Evolutionary conservation across 2,113 vertebrate species (phyloP), one percentile per base, ranked within the genome.

Genomic region (Crotalus tigris): DNA sequence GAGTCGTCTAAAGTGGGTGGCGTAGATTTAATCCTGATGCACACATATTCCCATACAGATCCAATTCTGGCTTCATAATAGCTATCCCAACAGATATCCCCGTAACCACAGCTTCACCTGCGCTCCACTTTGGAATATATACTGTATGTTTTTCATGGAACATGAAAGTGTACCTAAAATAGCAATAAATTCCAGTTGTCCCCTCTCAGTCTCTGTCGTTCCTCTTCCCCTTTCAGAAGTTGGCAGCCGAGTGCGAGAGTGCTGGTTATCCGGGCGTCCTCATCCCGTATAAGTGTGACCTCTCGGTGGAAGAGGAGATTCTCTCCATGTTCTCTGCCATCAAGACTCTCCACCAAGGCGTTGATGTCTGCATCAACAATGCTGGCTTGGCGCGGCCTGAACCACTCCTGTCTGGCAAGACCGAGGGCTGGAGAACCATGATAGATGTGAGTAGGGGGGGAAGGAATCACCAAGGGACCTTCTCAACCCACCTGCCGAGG

Each of bases 311-410:
- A 95, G 99, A 99, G 92, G 99, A 99, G 97, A 99, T 99, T 96
- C 98, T 99, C 69, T 99, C 99, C 92, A 99, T 99, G 99, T 99
- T 99, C 95, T 99, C 99, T 0, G 99, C 99, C 4, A 98, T 99
- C 96, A 98, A 97, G 94, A 99, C 98, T 0, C 98, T 99, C 58
- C 98, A 99, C 95, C 97, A 98, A 51, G 99, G 99, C 0, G 99
- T 99, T 92, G 99, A 99, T 2, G 98, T 99, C 55, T 99, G 99
- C 97, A 98, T 99, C 97, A 99, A 99, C 97, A 99, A 99, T 0
- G 99, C 99, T 0, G 99, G 99, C 55, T 96, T 99, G 96, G 99
- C 98, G 39, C 98, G 98, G 93, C 98, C 98, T 0, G 99, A 99
- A 94, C 98, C 98, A 0, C 94, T 99, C 97, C 98, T 99, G 90